Conservation (phyloP, 2,888 invertebrate genomes). For the Cryptosula pallasiana region DNA sequence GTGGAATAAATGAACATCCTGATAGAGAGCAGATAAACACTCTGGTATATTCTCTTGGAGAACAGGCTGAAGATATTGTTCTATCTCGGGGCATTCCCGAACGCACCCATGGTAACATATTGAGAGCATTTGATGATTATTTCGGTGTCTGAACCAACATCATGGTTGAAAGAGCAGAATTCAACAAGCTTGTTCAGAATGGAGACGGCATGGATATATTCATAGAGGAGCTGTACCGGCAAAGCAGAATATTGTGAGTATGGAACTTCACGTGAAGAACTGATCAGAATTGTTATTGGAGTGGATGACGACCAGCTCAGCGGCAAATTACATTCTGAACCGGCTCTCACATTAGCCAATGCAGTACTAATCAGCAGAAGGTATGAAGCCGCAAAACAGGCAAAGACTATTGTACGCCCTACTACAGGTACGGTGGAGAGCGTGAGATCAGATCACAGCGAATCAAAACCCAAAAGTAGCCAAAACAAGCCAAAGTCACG, state of each 20-base stretch:
- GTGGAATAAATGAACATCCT: neutral
- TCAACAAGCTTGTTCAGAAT: constrained; percentile 20
- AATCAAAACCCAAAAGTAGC: constrained; percentile 5
- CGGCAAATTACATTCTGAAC: constrained; percentile 16
- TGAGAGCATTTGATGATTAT: neutral
- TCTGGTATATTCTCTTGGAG: neutral
- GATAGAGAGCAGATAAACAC: constrained; percentile 17
- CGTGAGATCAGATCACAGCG: constrained; percentile 20
- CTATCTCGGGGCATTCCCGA: constrained; percentile 6
- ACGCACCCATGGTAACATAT: neutral
- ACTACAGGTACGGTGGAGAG: constrained; percentile 18
- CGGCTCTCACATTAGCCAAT: constrained; percentile 14
- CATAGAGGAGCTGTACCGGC: constrained; percentile 25
- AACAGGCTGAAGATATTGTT: neutral
- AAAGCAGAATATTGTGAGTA: constrained; percentile 28
- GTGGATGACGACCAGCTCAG: constrained; percentile 27
- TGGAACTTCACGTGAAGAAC: constrained; percentile 28
- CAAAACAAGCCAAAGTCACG: neutral
- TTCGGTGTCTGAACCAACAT: constrained; percentile 5
- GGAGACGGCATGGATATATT: constrained; percentile 6
- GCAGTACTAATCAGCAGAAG: constrained; percentile 13
- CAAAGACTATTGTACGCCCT: constrained; percentile 3
- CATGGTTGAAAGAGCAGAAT: neutral
- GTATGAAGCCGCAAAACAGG: constrained; percentile 13
- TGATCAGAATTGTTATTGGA: constrained; percentile 32